A percentile compares a stretch with the other conserved stretches of the same genome.
These are phyloP conservation scores for Crocidura indochinensis DNA, from an alignment of 2,797 vertebrate genomes.

Conservation along the genomic window DNA sequence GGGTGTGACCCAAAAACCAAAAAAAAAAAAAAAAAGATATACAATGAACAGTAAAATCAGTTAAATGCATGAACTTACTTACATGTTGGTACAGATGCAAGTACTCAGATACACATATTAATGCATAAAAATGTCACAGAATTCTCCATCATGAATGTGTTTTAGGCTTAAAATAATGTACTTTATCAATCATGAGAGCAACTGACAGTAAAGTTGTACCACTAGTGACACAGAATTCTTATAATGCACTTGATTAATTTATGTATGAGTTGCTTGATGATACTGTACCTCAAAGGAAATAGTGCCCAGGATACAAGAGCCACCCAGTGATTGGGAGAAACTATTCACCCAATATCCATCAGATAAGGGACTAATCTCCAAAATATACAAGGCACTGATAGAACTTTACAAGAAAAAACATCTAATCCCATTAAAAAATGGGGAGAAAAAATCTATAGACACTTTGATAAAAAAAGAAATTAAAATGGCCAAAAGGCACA, in stretches of 20 bases:
- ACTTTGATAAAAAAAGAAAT: too few relatives aligned
- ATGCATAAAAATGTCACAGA: background rate
- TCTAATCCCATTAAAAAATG: too few relatives aligned
- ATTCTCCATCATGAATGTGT: background rate
- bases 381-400: too few relatives aligned
- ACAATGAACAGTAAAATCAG: conserved; percentile 15
- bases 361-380: too few relatives aligned
- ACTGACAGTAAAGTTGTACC: conserved; percentile 26
- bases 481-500: too few relatives aligned
- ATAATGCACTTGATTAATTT: conserved; percentile 62
- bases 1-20: too few relatives aligned
- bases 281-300: background rate
- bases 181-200: conserved; percentile 59
- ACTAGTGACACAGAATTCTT: conserved; percentile 55
- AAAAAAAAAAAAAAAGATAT: too few relatives aligned
- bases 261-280: conserved; percentile 43
- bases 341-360: too few relatives aligned
- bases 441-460: too few relatives aligned
- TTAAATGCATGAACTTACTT: background rate
- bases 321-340: too few relatives aligned
- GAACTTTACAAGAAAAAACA: too few relatives aligned
- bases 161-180: conserved; percentile 56
- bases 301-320: too few relatives aligned
- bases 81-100: background rate
- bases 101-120: fast-evolving